These are phyloP conservation scores for Zele albiditarsus DNA, from an alignment of 2,888 invertebrate genomes.

Conservation along the genomic window DNA sequence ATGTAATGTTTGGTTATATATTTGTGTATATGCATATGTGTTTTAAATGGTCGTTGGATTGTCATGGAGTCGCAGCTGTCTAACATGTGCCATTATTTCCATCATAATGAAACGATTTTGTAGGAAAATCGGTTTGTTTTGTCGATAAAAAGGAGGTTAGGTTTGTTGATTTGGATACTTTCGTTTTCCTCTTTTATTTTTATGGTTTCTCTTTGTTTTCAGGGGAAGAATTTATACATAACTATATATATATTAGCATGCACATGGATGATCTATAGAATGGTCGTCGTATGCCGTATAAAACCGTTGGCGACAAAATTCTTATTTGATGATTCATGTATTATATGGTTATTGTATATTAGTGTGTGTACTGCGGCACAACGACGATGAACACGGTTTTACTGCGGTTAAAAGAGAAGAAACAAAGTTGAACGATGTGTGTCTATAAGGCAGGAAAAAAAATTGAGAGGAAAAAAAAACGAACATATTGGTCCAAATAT, in stretches of 20 bases:
- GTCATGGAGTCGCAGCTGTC: no score
- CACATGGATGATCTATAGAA: not conserved
- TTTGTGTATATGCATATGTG: not conserved
- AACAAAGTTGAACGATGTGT: not conserved
- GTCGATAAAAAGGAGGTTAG: no score
- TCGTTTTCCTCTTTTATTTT: no score
- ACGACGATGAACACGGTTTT: slow-evolving; percentile 29
- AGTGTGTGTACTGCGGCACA: not conserved
- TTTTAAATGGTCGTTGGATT: no score
- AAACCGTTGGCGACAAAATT: not conserved
- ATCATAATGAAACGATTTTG: no score
- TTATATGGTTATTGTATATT: not conserved
- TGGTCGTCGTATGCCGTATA: not conserved
- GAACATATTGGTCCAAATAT: slow-evolving; percentile 56
- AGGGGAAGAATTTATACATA: not conserved
- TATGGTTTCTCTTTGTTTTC: no score
- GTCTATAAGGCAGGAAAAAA: slow-evolving; percentile 52
- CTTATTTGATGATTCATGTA: slow-evolving; percentile 44
- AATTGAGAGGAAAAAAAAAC: slow-evolving; percentile 12
- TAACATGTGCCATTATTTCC: no score
- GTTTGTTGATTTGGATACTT: no score
- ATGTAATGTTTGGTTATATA: slow-evolving; percentile 22
- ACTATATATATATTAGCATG: not conserved
- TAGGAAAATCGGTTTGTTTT: no score
- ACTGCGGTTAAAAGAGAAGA: slow-evolving; percentile 24